Conservation (phyloP, 2,797 vertebrate species). For the Bucorvus abyssinicus region DNA sequence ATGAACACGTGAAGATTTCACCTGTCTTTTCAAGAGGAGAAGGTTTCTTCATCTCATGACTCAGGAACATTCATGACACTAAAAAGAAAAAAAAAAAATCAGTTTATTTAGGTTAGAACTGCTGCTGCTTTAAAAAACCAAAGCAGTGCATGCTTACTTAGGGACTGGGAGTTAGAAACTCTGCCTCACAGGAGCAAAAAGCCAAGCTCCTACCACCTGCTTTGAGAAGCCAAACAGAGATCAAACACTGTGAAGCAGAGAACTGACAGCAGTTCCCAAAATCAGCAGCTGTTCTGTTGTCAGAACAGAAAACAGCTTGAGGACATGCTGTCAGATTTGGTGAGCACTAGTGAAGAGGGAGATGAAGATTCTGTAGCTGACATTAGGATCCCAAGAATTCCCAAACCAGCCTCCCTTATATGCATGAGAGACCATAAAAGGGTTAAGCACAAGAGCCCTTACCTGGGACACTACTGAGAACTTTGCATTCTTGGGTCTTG, state of each 20-base stretch:
- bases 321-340: background rate
- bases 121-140: background rate
- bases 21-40: background rate
- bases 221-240: background rate
- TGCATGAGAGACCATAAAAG: accelerated
- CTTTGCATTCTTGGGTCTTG: no score
- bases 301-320: background rate
- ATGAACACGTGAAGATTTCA: background rate
- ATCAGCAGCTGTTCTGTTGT: background rate
- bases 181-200: background rate
- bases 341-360: background rate
- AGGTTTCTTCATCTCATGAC: background rate
- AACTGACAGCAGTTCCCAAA: background rate
- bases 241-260: background rate
- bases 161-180: background rate
- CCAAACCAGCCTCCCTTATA: background rate
- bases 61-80: background rate
- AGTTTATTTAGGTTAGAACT: background rate
- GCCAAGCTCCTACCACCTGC: background rate
- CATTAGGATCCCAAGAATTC: background rate
- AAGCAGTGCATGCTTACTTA: background rate
- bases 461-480: background rate
- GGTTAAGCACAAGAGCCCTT: background rate
- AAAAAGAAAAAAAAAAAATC: background rate
- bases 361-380: background rate